phyloP scores from a whole-genome alignment of 2,113 vertebrate genomes.

The Pica pica region DNA sequence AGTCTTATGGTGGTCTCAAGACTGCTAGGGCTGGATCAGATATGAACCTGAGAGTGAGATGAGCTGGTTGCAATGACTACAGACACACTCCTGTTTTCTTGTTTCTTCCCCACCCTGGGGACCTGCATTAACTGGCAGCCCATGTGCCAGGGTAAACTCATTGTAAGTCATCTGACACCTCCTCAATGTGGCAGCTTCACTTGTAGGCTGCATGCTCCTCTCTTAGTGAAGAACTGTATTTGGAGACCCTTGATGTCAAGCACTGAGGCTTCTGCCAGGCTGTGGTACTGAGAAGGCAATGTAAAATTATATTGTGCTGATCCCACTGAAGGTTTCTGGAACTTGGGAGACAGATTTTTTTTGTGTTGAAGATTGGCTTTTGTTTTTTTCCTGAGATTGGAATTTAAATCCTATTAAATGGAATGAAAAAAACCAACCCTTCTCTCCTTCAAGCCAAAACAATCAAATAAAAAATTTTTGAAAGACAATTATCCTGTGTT shows the following conservation, averaged over 20 bases:
- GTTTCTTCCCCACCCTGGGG: background rate
- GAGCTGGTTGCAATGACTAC: background rate
- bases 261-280: background rate
- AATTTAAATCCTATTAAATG: background rate
- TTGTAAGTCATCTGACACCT: background rate
- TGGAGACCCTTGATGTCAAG: background rate
- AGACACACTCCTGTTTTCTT: background rate
- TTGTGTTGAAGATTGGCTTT: background rate
- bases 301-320: background rate
- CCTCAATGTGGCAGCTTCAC: background rate
- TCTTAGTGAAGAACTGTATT: fast-evolving
- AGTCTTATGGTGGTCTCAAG: background rate
- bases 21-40: background rate
- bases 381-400: background rate
- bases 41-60: background rate
- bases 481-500: background rate
- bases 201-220: background rate
- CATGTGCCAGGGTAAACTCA: background rate
- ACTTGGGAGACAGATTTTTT: background rate
- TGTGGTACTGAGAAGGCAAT: background rate
- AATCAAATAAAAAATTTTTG: background rate
- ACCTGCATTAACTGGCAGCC: background rate
- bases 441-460: background rate
- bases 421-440: background rate
- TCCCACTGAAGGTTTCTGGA: background rate